phyloP scores from a whole-genome alignment of 2,113 vertebrate genomes.

The Hyla sarda region DNA sequence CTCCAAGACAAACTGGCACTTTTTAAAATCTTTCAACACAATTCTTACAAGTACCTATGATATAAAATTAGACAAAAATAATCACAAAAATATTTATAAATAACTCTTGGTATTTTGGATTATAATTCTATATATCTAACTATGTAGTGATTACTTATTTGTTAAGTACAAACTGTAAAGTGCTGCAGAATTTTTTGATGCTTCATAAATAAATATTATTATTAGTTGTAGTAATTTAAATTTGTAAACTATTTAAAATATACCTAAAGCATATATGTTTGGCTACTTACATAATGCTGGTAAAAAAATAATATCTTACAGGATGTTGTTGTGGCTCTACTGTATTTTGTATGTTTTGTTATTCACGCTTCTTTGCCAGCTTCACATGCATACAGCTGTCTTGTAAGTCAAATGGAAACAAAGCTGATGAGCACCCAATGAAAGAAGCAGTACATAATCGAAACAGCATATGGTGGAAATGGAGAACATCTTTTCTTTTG shows the following conservation, averaged over 20 bases:
- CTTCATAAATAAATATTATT: too few relatives aligned
- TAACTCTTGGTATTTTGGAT: too few relatives aligned
- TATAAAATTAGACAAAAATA: too few relatives aligned
- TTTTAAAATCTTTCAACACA: too few relatives aligned
- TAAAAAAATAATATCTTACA: constrained; percentile 7
- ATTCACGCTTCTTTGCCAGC: constrained; percentile 46
- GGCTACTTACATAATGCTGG: not conserved
- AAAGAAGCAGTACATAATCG: constrained; percentile 68
- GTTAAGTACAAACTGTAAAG: too few relatives aligned
- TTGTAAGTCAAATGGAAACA: constrained; percentile 68
- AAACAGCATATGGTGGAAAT: constrained; percentile 74
- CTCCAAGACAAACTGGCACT: too few relatives aligned
- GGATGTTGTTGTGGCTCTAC: constrained; percentile 38
- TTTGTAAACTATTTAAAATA: not conserved
- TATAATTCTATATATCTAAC: too few relatives aligned
- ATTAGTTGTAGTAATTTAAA: not conserved
- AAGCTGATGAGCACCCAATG: constrained; percentile 72
- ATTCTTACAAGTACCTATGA: too few relatives aligned
- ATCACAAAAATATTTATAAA: too few relatives aligned
- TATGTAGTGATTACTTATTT: too few relatives aligned
- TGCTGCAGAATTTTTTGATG: too few relatives aligned
- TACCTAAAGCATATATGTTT: not conserved
- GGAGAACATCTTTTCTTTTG: constrained; percentile 79
- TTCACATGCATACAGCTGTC: constrained; percentile 63
- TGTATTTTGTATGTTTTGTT: constrained; percentile 54